Evolutionary conservation across 2,888 invertebrate genomes (phyloP), one percentile per base, ranked within the genome.

Genomic region (Hyposoter didymator): DNA sequence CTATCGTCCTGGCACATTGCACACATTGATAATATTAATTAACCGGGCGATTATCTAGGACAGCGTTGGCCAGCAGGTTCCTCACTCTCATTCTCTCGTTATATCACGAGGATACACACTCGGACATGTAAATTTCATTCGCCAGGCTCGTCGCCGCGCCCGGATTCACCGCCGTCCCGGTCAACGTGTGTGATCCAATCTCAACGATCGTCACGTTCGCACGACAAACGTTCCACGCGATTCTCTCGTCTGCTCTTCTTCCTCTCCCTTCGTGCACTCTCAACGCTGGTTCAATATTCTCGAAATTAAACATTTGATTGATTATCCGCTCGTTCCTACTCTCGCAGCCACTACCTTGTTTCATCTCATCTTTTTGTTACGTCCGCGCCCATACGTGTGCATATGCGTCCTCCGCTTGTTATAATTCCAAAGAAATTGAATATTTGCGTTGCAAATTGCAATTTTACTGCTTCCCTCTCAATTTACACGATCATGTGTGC

Each of bases 11-110:
- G 43, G 64, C 74, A 73, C 72, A 70, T 59, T 76, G 55, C 74
- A 67, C 82, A 84, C 84, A 84, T 79, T 87, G 88, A 87, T 84
- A 84, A 87, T 87, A 87, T 85, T 87, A 86, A 87, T 87, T 87
- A 87, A 85, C 83, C 69, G 67, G 69, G 66, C 85, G 85, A 87
- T 87, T 84, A 87, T 87, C 84, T 75, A 49, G 59, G 28, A 79
- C 74, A 47, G 67, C 59, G 72, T 76, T 45, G 19, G 69, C 22
- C 10, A 67, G 67, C 80, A 49, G 64, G 70, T 64, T 74, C 74
- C 70, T 78, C 55, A 74, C 74, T 85, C 72, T 78, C 86, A 67
- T 81, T 85, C 75, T 43, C 73, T 67, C 70, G 59, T n/a, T 49
- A 75, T 83, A 75, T 66, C 70, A 22, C 64, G 62, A 81, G 72